phyloP scores from a whole-genome alignment of 2,797 vertebrate species.

The Heliangelus exortis region DNA sequence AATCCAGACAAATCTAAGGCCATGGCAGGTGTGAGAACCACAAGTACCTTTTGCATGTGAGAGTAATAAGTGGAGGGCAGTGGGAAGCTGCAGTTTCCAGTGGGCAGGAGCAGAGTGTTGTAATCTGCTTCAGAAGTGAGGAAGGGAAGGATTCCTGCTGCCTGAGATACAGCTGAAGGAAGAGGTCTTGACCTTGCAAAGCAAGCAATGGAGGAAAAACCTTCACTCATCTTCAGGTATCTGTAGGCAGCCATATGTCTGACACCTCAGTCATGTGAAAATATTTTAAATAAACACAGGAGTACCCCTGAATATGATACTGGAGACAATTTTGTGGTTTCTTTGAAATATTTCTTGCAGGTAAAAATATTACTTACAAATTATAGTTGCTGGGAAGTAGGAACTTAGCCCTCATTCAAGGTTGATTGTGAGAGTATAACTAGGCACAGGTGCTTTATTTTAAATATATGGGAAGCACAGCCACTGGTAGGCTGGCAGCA shows the following conservation, averaged over 20 bases:
- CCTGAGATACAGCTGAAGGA: background rate
- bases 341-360: background rate
- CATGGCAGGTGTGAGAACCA: background rate
- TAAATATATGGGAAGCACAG: background rate
- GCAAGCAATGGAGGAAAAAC: background rate
- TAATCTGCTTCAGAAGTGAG: background rate
- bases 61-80: background rate
- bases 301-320: background rate
- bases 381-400: background rate
- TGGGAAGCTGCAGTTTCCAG: background rate
- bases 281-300: background rate
- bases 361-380: background rate
- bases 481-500: background rate
- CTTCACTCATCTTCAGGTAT: background rate
- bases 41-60: background rate
- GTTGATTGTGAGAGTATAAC: background rate
- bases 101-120: background rate
- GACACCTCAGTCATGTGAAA: background rate
- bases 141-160: background rate
- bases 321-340: background rate
- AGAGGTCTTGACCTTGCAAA: background rate
- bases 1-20: background rate
- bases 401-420: background rate
- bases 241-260: background rate
- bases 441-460: background rate